These are phyloP conservation scores for Brevimyrus niger DNA, from an alignment of 2,113 vertebrate genomes.

Conservation along the genomic window DNA sequence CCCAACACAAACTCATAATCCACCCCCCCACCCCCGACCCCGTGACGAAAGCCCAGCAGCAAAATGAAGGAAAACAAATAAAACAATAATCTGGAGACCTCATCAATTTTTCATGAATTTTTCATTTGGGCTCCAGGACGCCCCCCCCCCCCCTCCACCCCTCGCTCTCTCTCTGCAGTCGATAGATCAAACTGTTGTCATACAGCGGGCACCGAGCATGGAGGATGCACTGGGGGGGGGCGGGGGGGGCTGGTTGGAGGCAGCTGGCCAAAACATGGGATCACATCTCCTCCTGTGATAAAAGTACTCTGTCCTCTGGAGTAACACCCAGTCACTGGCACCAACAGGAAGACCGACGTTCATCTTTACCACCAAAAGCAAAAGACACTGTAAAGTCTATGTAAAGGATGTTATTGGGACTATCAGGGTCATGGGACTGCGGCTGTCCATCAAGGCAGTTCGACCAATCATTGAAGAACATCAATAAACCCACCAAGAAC, in stretches of 20 bases:
- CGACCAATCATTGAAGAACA: not conserved
- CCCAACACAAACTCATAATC: not conserved
- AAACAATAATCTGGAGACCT: constrained; percentile 77
- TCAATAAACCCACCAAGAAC: not conserved
- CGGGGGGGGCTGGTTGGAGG: constrained; percentile 50
- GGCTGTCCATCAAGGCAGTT: not conserved
- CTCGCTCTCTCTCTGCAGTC: constrained; percentile 73
- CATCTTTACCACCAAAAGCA: not conserved
- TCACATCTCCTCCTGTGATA: constrained; percentile 34
- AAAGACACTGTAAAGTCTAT: not conserved
- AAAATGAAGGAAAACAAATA: constrained; percentile 36
- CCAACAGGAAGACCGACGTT: not conserved
- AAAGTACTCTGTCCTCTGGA: constrained; percentile 23
- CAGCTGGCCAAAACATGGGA: not conserved
- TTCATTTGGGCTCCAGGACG: constrained; percentile 84
- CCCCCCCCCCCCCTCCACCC: not conserved
- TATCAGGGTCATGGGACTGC: too few relatives aligned
- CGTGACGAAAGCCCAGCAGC: constrained; percentile 39
- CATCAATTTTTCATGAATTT: constrained; percentile 98
- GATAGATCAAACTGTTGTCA: constrained; percentile 96
- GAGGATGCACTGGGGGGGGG: constrained; percentile 50
- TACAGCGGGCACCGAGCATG: constrained; percentile 84
- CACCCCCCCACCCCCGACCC: constrained; percentile 29
- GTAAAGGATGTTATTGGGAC: not conserved
- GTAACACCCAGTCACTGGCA: not conserved